Evolutionary conservation across 53 echinoderm and acorn worm species (phyloP).

Genomic region (Holothuria leucospilota): DNA sequence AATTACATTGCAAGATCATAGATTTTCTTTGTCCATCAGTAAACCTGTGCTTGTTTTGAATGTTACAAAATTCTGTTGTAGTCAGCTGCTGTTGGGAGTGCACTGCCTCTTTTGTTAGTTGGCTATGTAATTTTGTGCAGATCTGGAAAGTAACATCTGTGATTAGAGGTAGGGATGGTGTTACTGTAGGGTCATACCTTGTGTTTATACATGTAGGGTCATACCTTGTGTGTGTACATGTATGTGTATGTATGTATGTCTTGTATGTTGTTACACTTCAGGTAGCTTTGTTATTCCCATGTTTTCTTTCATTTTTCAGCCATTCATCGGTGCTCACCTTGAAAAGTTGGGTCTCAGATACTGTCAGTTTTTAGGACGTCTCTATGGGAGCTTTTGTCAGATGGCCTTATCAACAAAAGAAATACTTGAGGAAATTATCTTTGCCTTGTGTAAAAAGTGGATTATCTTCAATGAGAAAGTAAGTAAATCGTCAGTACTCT

Average conservation of each 20-base stretch:
- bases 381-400: neutral
- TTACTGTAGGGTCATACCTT: neutral
- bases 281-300: too few relatives aligned
- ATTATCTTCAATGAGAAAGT: conserved; percentile 17
- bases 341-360: conserved; percentile 12
- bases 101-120: too few relatives aligned
- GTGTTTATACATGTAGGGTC: neutral
- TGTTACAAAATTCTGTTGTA: too few relatives aligned
- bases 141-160: too few relatives aligned
- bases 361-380: conserved; percentile 3
- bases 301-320: neutral
- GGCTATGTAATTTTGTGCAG: too few relatives aligned
- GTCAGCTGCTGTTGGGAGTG: too few relatives aligned
- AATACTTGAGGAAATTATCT: neutral
- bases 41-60: too few relatives aligned
- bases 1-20: too few relatives aligned
- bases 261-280: neutral
- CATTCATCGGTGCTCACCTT: conserved; percentile 1
- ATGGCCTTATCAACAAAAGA: neutral
- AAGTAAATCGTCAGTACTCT: neutral
- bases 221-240: too few relatives aligned
- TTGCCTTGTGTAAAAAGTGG: neutral
- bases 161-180: neutral
- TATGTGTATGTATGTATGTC: neutral
- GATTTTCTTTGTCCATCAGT: too few relatives aligned